phyloP scores from a whole-genome alignment of 2,888 invertebrate species.

The Oscheius sp. region DNA sequence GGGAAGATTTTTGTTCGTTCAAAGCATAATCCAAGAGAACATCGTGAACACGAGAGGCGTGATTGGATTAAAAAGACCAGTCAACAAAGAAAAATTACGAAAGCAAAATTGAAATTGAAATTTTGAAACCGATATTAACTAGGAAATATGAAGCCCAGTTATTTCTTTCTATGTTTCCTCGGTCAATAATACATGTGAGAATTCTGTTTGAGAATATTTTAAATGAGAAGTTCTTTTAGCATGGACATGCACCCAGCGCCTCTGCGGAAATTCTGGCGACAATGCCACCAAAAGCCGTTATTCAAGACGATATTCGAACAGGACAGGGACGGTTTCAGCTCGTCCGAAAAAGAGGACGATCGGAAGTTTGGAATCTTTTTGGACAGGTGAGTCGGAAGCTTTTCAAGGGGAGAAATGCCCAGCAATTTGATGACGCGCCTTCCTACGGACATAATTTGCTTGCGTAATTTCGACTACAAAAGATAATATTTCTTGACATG shows the following conservation, averaged over 20 bases:
- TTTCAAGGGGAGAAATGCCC: background rate
- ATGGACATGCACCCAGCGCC: slow-evolving; percentile 12
- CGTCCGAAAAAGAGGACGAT: slow-evolving; percentile 64
- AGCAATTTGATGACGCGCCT: background rate
- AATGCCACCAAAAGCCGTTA: slow-evolving; percentile 51
- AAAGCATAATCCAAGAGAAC: too few species aligned
- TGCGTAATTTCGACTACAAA: background rate
- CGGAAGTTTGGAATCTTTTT: slow-evolving; percentile 69
- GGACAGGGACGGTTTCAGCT: slow-evolving; percentile 55
- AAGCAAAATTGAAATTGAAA: too few species aligned
- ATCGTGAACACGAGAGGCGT: too few species aligned
- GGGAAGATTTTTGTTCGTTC: too few species aligned
- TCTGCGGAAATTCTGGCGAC: slow-evolving; percentile 32
- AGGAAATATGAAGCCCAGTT: too few species aligned
- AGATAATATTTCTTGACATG: background rate
- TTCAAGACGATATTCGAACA: slow-evolving; percentile 50
- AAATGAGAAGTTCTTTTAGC: background rate
- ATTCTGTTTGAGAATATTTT: too few species aligned
- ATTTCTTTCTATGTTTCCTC: too few species aligned
- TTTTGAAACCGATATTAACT: too few species aligned
- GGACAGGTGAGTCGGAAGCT: slow-evolving; percentile 54
- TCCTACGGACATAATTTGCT: background rate
- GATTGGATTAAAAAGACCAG: too few species aligned
- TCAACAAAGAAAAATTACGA: too few species aligned
- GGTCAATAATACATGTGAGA: too few species aligned